A percentile compares a stretch with the other conserved stretches of the same genome.
phyloP scores from a whole-genome alignment of 2,797 vertebrate species.

The Phataginus tetradactyla region DNA sequence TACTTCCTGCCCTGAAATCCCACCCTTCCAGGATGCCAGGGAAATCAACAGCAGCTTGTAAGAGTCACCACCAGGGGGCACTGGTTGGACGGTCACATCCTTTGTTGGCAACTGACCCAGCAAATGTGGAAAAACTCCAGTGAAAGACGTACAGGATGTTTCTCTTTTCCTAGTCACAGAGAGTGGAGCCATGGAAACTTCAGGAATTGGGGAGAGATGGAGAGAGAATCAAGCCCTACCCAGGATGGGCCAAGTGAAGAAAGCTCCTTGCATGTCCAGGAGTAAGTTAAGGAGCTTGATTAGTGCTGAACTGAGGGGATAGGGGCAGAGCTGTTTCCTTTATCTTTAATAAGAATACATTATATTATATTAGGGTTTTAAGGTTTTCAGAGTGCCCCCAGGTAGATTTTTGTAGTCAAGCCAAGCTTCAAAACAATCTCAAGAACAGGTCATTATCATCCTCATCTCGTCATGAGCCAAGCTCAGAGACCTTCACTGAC shows the following conservation, averaged over 20 bases:
- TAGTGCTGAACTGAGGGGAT: background rate
- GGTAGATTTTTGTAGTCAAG: background rate
- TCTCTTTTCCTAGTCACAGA: background rate
- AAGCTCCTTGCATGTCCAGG: background rate
- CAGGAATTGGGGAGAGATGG: background rate
- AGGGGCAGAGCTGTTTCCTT: background rate
- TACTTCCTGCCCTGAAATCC: background rate
- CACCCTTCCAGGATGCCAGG: background rate
- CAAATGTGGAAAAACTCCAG: background rate
- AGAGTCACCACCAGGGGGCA: background rate
- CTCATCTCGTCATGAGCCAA: background rate
- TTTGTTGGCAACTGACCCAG: too few relatives aligned
- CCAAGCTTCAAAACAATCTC: background rate
- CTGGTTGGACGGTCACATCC: background rate
- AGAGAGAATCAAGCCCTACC: background rate
- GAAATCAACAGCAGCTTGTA: background rate
- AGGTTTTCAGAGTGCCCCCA: background rate
- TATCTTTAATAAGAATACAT: background rate
- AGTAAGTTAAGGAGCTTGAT: background rate
- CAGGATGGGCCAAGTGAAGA: background rate
- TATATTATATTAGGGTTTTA: background rate
- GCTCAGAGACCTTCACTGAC: background rate
- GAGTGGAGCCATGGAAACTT: background rate
- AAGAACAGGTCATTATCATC: background rate
- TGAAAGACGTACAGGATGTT: fast-evolving